Evolutionary conservation across 2,888 invertebrate genomes (phyloP), one percentile per base, ranked within the genome.

Genomic region (Priapulus caudatus): DNA sequence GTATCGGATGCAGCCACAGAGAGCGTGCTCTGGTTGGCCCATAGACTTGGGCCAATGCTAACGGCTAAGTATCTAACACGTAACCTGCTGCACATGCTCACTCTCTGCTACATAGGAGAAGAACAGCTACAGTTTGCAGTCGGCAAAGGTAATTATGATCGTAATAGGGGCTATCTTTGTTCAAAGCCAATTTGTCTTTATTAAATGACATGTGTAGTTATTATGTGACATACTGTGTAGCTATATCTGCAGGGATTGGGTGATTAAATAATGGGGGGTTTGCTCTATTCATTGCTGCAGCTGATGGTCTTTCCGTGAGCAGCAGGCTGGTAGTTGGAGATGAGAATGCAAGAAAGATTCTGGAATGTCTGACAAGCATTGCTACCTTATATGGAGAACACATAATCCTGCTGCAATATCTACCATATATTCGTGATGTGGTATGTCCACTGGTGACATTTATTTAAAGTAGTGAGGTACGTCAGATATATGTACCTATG

Each of bases 41-140:
- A 92, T 72, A 80, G 92, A 57, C 74, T 97, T 18, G 97, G 97
- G 0, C 95, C 97, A 0, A 88, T 95, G 47, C 76, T 97, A 20
- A 90, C 91, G 0, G 89, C 93, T 43, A 81, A 87, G 60, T 84
- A 88, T 73, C 77, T 97, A 22, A 86, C 92, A 0, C 79, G 88
- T 54, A 93, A 93, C 75, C 76, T 98, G 58, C 75, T 97, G 10
- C 81, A 92, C 65, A 92, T 97, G 87, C 73, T 97, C 50, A 87
- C 91, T 0, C 72, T 95, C 2, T 97, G 95, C 71, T 97, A 92
- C 68, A 82, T 88, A 20, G 89, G 67, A 1, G 65, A 66, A n/a
- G 64, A 67, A 48, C 67, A 67, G 54, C 48, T 56, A 15, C 47
- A 33, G 33, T 33, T 33, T 33, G n/a, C 10, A 10, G n/a, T 10